These are phyloP conservation scores for Grantiella picta DNA, from an alignment of 2,113 vertebrate genomes.

Conservation along the genomic window DNA sequence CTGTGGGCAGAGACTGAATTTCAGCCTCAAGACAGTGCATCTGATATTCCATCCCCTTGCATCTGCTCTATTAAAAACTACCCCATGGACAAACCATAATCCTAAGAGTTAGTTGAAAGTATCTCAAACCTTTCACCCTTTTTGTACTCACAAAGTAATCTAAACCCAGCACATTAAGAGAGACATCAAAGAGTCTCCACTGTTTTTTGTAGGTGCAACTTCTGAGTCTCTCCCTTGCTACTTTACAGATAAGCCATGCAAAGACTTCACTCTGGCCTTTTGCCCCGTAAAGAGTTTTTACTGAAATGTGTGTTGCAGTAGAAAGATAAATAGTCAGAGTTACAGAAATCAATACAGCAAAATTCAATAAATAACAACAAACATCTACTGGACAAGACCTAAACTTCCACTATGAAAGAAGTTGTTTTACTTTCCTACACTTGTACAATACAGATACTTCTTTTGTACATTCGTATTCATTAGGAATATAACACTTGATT, in stretches of 20 bases:
- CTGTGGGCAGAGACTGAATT: neutral
- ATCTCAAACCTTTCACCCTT: constrained; percentile 69
- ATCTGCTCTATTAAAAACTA: constrained; percentile 66
- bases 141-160: constrained; percentile 71
- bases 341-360: constrained; percentile 65
- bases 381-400: constrained; percentile 28
- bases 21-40: constrained; percentile 30
- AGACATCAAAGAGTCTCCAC: constrained; percentile 71
- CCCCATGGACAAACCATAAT: constrained; percentile 65
- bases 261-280: constrained; percentile 67
- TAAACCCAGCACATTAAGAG: constrained; percentile 70
- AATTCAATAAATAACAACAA: constrained; percentile 61
- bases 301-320: constrained; percentile 61
- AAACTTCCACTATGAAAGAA: constrained; percentile 38
- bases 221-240: constrained; percentile 57
- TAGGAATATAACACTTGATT: neutral
- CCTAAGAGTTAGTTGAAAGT: constrained; percentile 70
- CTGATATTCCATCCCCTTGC: constrained; percentile 48
- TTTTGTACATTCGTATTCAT: neutral
- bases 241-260: constrained; percentile 71
- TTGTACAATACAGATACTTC: constrained; percentile 2
- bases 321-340: constrained; percentile 67
- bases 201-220: constrained; percentile 70
- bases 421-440: constrained; percentile 21
- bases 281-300: constrained; percentile 62